Evolutionary conservation across 2,888 invertebrate genomes (phyloP).

Genomic region (Troides aeacus): DNA sequence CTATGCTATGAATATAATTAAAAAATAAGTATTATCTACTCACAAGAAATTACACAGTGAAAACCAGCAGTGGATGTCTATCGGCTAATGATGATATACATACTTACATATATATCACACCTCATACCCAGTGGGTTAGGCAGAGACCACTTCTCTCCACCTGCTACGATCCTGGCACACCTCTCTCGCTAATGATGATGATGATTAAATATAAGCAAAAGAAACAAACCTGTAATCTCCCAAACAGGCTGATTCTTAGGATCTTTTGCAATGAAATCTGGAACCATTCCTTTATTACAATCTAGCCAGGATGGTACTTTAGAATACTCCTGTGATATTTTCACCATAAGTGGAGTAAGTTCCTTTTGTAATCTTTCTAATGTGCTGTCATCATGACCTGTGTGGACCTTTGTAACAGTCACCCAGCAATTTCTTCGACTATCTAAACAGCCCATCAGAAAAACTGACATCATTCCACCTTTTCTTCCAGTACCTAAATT

Average conservation of each 20-base stretch:
- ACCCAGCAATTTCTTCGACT: slow-evolving; percentile 83
- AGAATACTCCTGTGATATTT: slow-evolving; percentile 87
- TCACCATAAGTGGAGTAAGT: slow-evolving; percentile 83
- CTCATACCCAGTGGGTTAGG: too few species aligned
- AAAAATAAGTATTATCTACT: too few species aligned
- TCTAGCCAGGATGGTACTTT: slow-evolving; percentile 90
- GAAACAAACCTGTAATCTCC: slow-evolving; percentile 89
- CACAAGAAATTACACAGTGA: too few species aligned
- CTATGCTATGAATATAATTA: too few species aligned
- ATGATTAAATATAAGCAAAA: neutral
- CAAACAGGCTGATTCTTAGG: slow-evolving; percentile 94
- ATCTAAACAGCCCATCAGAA: slow-evolving; percentile 95
- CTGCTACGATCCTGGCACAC: too few species aligned
- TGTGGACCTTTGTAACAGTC: slow-evolving; percentile 95
- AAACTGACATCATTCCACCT: slow-evolving; percentile 95
- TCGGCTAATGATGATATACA: too few species aligned
- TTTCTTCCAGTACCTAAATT: slow-evolving; percentile 86
- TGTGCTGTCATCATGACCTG: slow-evolving; percentile 93
- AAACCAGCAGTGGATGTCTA: too few species aligned
- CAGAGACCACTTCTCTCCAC: too few species aligned
- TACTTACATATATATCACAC: too few species aligned
- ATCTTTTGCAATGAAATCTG: slow-evolving; percentile 92
- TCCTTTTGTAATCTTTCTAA: slow-evolving; percentile 86
- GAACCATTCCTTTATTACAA: slow-evolving; percentile 90
- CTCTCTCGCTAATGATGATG: too few species aligned